Evolutionary conservation across 2,797 vertebrate genomes (phyloP).

Genomic region (Pitangus sulphuratus): DNA sequence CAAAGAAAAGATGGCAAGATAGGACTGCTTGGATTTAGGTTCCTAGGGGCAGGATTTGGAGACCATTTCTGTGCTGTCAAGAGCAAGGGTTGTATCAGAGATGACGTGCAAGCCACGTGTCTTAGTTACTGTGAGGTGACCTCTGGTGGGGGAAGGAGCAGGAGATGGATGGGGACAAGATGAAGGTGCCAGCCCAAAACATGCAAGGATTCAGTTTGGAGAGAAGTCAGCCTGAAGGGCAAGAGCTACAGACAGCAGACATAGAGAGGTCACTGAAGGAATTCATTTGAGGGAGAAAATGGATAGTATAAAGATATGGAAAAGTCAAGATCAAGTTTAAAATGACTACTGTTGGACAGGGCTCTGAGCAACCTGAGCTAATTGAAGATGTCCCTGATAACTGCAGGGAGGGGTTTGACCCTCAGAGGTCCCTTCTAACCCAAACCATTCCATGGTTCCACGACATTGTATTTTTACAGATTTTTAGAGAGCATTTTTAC

Average conservation of each 20-base stretch:
- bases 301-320: background rate
- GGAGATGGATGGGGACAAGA: background rate
- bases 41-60: background rate
- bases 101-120: fast-evolving
- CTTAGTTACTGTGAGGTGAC: background rate
- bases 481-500: background rate
- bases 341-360: background rate
- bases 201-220: background rate
- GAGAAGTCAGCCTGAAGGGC: background rate
- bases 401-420: background rate
- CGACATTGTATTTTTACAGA: background rate
- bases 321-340: background rate
- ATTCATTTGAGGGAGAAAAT: background rate
- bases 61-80: background rate
- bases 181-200: background rate
- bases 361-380: background rate
- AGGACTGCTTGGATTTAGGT: background rate
- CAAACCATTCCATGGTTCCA: background rate
- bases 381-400: background rate
- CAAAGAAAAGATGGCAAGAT: background rate
- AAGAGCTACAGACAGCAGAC: background rate
- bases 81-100: background rate
- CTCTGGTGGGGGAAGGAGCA: background rate
- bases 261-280: background rate
- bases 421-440: background rate